phyloP scores from a whole-genome alignment of 2,797 vertebrate species.

The Oreochromis grahami region DNA sequence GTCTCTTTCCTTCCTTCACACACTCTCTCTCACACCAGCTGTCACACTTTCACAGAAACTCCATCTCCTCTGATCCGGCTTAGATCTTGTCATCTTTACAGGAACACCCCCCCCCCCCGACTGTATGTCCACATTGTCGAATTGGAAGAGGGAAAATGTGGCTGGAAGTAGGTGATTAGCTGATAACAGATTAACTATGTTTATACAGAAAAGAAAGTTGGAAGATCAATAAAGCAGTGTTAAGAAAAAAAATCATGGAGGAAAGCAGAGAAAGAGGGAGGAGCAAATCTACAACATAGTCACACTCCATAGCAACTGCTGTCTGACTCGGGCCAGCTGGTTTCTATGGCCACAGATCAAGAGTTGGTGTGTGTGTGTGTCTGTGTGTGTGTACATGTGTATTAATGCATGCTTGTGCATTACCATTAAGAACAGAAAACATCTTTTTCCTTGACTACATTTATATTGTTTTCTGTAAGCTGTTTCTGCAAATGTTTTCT shows the following conservation, averaged over 20 bases:
- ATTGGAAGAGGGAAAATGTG: neutral
- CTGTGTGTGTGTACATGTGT: conserved; percentile 51
- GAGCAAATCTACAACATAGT: conserved; percentile 63
- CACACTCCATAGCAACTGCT: conserved; percentile 75
- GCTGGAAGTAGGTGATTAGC: neutral
- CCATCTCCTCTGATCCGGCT: conserved; percentile 57
- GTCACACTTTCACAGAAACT: conserved; percentile 64
- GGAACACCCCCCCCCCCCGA: conserved; percentile 18
- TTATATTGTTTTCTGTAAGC: neutral
- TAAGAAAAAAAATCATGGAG: neutral
- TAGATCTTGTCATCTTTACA: conserved; percentile 58
- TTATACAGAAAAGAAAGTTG: neutral
- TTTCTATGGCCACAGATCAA: conserved; percentile 93
- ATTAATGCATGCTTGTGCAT: neutral
- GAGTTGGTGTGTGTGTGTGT: conserved; percentile 79
- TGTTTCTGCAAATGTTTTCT: neutral
- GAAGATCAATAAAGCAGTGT: neutral
- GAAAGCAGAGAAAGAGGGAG: neutral
- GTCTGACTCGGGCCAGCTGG: conserved; percentile 70
- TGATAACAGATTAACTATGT: neutral
- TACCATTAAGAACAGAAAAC: neutral
- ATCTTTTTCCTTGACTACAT: neutral
- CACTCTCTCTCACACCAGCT: conserved; percentile 58
- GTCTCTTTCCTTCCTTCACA: conserved; percentile 10
- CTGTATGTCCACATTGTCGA: neutral